Evolutionary conservation across 2,888 invertebrate species (phyloP).

Genomic region (Nycteola revayana): DNA sequence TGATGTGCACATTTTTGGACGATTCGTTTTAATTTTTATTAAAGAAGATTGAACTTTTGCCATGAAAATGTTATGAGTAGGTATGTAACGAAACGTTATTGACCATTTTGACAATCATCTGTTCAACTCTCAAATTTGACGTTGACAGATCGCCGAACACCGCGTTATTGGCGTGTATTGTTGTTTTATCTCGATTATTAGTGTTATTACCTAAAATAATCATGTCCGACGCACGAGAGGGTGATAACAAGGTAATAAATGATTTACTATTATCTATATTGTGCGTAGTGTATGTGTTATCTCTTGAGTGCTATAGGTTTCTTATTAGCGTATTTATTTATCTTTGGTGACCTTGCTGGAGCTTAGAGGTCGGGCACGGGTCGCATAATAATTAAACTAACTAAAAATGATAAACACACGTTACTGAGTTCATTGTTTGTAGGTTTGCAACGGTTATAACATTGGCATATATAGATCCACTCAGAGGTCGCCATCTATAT

Average conservation of each 20-base stretch:
- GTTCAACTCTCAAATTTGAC: no score
- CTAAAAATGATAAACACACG: no score
- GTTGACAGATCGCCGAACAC: no score
- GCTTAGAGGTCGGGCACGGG: conserved; percentile 56
- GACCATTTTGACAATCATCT: conserved; percentile 29
- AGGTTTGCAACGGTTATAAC: no score
- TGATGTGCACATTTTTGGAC: no score
- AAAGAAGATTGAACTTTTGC: no score
- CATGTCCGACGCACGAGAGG: conserved; percentile 59
- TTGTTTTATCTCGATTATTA: conserved; percentile 25
- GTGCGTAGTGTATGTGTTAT: conserved; percentile 36
- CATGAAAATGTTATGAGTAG: no score
- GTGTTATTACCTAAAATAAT: conserved; percentile 41
- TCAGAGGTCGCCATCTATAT: no score
- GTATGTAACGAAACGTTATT: conserved; percentile 34
- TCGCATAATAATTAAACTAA: conserved; percentile 17
- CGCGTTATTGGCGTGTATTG: conserved; percentile 21
- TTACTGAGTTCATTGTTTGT: no score
- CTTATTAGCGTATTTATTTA: conserved; percentile 45
- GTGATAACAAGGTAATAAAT: conserved; percentile 68
- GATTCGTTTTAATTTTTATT: no score
- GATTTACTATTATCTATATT: conserved; percentile 40
- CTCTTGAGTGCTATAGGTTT: conserved; percentile 30
- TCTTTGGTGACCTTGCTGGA: conserved; percentile 55
- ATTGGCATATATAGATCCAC: no score